A percentile compares a stretch with the other conserved stretches of the same genome.
These are phyloP conservation scores for Lonchura striata DNA, from an alignment of 2,113 vertebrate species.

Conservation along the genomic window DNA sequence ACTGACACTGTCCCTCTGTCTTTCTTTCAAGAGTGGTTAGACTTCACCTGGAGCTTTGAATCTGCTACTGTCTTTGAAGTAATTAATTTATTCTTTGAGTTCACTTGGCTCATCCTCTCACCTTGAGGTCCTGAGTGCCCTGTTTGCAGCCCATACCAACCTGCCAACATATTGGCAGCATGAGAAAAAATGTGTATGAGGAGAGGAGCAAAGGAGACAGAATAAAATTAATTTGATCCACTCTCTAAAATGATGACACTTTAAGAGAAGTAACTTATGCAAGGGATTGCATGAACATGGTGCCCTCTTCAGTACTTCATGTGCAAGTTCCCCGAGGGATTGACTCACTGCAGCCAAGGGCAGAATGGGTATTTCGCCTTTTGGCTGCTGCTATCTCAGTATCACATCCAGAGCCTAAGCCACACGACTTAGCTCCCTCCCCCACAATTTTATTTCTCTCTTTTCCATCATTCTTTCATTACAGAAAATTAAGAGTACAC, in stretches of 20 bases:
- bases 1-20: neutral
- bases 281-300: neutral
- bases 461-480: neutral
- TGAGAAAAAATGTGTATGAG: neutral
- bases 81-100: neutral
- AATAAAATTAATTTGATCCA: neutral
- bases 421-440: neutral
- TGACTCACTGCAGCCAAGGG: neutral
- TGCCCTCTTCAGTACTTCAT: neutral
- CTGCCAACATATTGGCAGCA: neutral
- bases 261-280: neutral
- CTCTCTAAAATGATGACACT: neutral
- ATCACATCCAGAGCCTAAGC: neutral
- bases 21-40: neutral
- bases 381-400: neutral
- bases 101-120: neutral
- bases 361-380: neutral
- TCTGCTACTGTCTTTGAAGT: neutral
- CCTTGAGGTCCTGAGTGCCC: neutral
- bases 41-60: neutral
- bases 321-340: neutral
- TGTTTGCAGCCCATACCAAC: neutral
- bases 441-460: neutral
- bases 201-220: neutral
- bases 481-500: neutral